phyloP scores from a whole-genome alignment of 1,140 invertebrate species.

The Panulirus ornatus region DNA sequence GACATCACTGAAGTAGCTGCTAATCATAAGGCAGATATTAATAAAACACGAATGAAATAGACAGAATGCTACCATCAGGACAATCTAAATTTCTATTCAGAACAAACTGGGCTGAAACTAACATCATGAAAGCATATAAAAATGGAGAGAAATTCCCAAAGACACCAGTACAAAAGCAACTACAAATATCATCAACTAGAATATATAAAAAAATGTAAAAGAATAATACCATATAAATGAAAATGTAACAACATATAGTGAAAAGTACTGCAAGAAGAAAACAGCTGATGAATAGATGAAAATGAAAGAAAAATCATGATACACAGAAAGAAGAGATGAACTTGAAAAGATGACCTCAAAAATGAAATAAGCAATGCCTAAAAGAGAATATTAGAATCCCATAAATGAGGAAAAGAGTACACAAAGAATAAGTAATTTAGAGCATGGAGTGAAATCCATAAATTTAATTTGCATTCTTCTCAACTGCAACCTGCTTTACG shows the following conservation, averaged over 20 bases:
- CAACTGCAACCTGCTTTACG: too few relatives aligned
- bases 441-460: neutral
- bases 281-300: neutral
- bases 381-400: neutral
- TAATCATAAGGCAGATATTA: too few relatives aligned
- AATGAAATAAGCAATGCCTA: neutral
- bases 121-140: neutral
- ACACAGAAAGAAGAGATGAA: neutral
- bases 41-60: too few relatives aligned
- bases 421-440: neutral
- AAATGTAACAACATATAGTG: neutral
- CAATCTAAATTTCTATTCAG: neutral
- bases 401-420: neutral
- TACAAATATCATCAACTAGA: neutral
- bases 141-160: neutral
- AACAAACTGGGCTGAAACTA: too few relatives aligned
- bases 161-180: neutral
- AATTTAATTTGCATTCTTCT: too few relatives aligned
- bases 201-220: neutral
- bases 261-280: neutral
- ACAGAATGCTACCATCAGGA: too few relatives aligned
- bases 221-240: neutral
- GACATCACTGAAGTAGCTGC: too few relatives aligned
- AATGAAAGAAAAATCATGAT: neutral
- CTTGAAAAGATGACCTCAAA: neutral